phyloP scores from a whole-genome alignment of 2,797 vertebrate genomes.

The Artibeus lituratus region DNA sequence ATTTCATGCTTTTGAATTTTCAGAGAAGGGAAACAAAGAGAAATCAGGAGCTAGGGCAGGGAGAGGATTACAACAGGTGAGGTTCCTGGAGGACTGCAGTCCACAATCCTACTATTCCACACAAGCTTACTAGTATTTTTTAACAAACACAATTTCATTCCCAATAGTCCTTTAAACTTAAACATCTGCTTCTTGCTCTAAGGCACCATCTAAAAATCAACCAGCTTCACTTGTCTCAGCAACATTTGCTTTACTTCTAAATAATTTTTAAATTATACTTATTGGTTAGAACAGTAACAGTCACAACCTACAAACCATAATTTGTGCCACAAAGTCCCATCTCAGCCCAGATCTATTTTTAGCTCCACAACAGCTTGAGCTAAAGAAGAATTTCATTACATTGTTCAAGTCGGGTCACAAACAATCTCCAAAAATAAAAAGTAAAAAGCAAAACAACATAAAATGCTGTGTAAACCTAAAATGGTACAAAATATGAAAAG shows the following conservation, averaged over 20 bases:
- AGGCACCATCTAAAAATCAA: constrained; percentile 36
- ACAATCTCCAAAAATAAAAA: neutral
- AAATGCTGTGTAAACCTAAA: constrained; percentile 50
- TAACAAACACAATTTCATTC: constrained; percentile 16
- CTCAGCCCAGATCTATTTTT: constrained; percentile 47
- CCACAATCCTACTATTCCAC: neutral
- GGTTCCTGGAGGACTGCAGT: neutral
- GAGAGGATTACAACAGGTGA: neutral
- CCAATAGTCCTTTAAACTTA: neutral
- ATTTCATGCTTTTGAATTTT: neutral
- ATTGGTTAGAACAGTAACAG: constrained; percentile 54
- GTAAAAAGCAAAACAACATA: constrained; percentile 11
- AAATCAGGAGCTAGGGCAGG: neutral
- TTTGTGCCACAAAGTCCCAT: constrained; percentile 36
- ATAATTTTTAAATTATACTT: constrained; percentile 59
- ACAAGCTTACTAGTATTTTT: neutral
- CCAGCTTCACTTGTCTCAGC: constrained; percentile 10
- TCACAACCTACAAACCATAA: constrained; percentile 50
- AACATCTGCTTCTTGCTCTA: constrained; percentile 26
- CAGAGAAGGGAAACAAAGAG: constrained; percentile 12
- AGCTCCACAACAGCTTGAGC: constrained; percentile 48
- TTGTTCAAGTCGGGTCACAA: constrained; percentile 56
- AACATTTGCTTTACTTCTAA: constrained; percentile 48
- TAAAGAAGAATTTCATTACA: constrained; percentile 37
- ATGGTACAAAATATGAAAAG: constrained; percentile 13